Evolutionary conservation across 1,140 invertebrate species (phyloP).

Genomic region (Aphelenchoides besseyi): DNA sequence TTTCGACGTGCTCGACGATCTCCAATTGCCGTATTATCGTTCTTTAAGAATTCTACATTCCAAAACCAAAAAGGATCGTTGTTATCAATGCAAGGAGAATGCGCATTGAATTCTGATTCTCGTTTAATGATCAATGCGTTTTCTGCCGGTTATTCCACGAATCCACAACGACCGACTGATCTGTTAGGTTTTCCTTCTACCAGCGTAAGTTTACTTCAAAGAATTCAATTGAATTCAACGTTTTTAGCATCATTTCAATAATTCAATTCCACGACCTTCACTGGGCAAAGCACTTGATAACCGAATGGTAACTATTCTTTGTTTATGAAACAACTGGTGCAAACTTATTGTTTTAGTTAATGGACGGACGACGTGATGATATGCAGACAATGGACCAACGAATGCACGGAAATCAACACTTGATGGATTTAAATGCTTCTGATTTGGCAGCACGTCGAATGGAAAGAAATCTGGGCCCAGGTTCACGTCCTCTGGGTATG

Average conservation of each 20-base stretch:
- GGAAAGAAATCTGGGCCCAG: not conserved
- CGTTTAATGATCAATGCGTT: not conserved
- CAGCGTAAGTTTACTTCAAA: too few species aligned
- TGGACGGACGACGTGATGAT: not conserved
- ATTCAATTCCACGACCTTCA: not conserved
- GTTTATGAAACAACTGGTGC: too few species aligned
- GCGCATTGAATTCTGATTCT: not conserved
- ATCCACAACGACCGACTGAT: too few species aligned
- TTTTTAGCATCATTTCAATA: not conserved
- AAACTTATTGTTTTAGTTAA: not conserved
- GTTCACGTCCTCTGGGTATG: not conserved
- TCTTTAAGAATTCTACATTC: not conserved
- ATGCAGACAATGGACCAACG: not conserved
- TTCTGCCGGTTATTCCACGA: not conserved
- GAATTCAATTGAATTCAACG: not conserved
- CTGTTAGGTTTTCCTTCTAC: too few species aligned
- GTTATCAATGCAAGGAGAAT: not conserved
- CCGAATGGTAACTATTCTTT: not conserved
- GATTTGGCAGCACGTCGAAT: not conserved
- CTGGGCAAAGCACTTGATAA: not conserved
- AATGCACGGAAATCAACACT: not conserved
- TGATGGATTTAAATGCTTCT: slow-evolving; percentile 2
- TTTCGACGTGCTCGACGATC: not conserved
- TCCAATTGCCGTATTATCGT: not conserved
- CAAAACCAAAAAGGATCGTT: not conserved